phyloP scores from a whole-genome alignment of 2,797 vertebrate genomes.

The Melanotaenia nigrans region DNA sequence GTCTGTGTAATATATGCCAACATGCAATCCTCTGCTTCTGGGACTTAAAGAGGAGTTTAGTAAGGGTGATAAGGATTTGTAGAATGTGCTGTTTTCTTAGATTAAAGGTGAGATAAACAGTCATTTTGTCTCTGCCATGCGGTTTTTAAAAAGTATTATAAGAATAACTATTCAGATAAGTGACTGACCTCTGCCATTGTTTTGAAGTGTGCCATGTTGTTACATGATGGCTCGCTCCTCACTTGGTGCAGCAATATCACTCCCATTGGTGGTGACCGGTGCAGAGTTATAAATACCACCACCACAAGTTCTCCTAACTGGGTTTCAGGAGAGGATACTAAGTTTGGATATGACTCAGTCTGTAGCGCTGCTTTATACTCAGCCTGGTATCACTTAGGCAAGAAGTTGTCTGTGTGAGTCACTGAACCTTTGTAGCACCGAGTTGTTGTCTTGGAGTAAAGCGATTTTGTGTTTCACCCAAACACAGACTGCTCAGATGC shows the following conservation, averaged over 20 bases:
- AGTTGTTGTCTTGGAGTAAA: constrained; percentile 2
- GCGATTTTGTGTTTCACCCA: background rate
- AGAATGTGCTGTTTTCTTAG: constrained; percentile 24
- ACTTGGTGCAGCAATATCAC: constrained; percentile 50
- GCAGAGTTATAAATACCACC: constrained; percentile 75
- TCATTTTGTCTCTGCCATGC: background rate
- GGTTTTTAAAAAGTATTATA: background rate
- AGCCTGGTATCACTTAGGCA: constrained; percentile 55
- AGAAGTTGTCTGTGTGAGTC: constrained; percentile 50
- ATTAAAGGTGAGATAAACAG: constrained; percentile 15
- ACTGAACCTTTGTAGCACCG: constrained; percentile 32
- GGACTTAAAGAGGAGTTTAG: constrained; percentile 43
- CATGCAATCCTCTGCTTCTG: constrained; percentile 54
- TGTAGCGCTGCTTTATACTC: constrained; percentile 71
- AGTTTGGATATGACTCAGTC: constrained; percentile 82
- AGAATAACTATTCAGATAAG: background rate
- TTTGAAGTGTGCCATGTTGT: constrained; percentile 59
- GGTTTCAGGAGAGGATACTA: constrained; percentile 77
- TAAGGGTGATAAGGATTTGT: constrained; percentile 38
- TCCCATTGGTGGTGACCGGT: constrained; percentile 55
- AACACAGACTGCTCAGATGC: constrained; percentile 5
- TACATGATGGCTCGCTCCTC: constrained; percentile 57
- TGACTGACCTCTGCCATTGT: constrained; percentile 53
- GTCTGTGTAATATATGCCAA: constrained; percentile 25
- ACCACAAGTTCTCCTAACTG: constrained; percentile 74